phyloP scores from a whole-genome alignment of 2,113 vertebrate species.

The Condylura cristata region DNA sequence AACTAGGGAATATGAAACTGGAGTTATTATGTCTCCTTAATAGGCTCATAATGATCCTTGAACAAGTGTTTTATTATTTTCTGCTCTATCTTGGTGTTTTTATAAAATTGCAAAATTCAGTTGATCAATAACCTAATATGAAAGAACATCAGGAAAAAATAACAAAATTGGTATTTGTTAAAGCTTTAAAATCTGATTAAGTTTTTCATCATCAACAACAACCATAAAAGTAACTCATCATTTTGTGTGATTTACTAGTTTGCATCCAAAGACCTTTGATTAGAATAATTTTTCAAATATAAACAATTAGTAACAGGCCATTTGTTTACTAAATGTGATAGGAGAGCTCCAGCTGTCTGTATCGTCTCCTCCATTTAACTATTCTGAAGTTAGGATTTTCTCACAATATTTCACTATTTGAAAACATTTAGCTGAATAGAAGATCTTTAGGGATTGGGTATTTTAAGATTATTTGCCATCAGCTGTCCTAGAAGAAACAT shows the following conservation, averaged over 20 bases:
- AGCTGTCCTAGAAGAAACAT: background rate
- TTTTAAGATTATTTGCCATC: background rate
- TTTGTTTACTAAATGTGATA: conserved; percentile 68
- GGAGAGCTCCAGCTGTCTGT: conserved; percentile 49
- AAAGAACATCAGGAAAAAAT: background rate
- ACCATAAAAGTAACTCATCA: conserved; percentile 28
- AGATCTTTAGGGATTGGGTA: background rate
- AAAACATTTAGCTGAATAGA: background rate
- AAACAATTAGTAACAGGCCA: conserved; percentile 71
- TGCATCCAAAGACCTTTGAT: conserved; percentile 53
- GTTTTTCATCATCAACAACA: background rate
- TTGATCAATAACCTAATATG: background rate
- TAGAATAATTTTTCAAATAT: conserved; percentile 72
- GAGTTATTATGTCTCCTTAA: background rate
- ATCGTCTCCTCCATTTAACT: background rate
- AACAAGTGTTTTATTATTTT: background rate
- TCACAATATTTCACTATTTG: conserved; percentile 25
- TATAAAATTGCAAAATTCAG: background rate
- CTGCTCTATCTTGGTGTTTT: background rate
- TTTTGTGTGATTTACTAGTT: conserved; percentile 11
- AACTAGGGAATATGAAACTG: background rate
- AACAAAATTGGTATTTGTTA: conserved; percentile 1
- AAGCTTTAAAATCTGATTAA: conserved; percentile 55
- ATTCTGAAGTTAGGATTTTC: background rate
- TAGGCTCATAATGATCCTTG: background rate